These are phyloP conservation scores for Hippocampus abdominalis DNA, from an alignment of 2,113 vertebrate genomes.

Conservation along the genomic window DNA sequence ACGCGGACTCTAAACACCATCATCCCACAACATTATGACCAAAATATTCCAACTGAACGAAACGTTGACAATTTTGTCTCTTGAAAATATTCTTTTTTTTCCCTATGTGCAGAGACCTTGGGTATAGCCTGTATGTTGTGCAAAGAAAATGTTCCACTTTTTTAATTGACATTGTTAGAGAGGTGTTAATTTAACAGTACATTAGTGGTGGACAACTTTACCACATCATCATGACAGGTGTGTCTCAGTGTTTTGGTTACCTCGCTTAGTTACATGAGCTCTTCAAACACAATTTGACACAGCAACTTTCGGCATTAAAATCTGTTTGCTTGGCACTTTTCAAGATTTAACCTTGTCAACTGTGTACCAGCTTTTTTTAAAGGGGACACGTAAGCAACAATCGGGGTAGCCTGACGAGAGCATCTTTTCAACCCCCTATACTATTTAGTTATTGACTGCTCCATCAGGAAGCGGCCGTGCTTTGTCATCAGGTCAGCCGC, in stretches of 20 bases:
- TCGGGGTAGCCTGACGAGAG: constrained; percentile 28
- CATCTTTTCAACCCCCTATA: constrained; percentile 45
- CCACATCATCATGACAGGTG: background rate
- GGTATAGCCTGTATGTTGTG: no score
- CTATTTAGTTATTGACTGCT: constrained; percentile 62
- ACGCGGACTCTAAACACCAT: background rate
- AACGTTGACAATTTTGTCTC: no score
- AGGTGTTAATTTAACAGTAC: background rate
- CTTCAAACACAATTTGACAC: background rate
- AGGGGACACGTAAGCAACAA: constrained; percentile 18
- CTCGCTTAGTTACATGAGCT: background rate
- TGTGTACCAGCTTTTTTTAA: constrained; percentile 20
- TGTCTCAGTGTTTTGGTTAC: background rate
- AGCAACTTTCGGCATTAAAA: constrained; percentile 1
- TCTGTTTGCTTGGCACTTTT: constrained; percentile 14
- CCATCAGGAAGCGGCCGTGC: constrained; percentile 59
- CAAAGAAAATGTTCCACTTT: background rate
- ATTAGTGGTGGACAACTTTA: no score
- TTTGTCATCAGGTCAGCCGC: constrained; percentile 70
- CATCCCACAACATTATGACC: background rate
- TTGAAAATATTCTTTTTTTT: background rate
- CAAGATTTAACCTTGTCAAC: constrained; percentile 35
- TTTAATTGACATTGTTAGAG: background rate
- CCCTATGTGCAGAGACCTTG: no score
- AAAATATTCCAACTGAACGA: background rate